A percentile compares a stretch with the other conserved stretches of the same genome.
phyloP scores from a whole-genome alignment of 2,888 invertebrate species.

The Sarcophaga subvicina region DNA sequence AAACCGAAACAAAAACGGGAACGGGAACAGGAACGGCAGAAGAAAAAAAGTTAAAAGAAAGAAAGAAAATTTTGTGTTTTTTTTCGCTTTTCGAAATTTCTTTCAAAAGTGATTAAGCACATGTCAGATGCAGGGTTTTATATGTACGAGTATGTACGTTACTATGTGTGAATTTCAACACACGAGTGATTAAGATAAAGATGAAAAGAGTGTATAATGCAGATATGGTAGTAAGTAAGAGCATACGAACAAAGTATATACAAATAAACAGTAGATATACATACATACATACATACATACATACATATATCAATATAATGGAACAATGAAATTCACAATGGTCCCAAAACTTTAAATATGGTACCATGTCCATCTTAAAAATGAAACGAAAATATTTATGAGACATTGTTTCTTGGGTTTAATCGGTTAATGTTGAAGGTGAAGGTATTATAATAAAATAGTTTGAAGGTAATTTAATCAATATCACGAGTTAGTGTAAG shows the following conservation, averaged over 20 bases:
- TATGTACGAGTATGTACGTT: conserved; percentile 58
- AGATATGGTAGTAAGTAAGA: conserved; percentile 48
- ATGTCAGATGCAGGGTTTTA: conserved; percentile 68
- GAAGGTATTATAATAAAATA: too few relatives aligned
- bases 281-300: background rate
- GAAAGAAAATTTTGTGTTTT: conserved; percentile 59
- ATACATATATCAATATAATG: background rate
- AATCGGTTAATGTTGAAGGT: too few relatives aligned
- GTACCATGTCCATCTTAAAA: too few relatives aligned
- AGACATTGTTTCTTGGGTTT: too few relatives aligned
- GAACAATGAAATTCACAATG: too few relatives aligned
- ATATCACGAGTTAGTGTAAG: too few relatives aligned
- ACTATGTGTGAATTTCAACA: conserved; percentile 67
- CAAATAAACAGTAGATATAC: background rate
- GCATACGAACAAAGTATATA: background rate
- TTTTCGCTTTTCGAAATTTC: conserved; percentile 66
- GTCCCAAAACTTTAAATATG: too few relatives aligned
- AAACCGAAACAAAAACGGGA: background rate
- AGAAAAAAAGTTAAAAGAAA: conserved; percentile 13
- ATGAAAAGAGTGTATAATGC: conserved; percentile 63
- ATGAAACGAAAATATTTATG: too few relatives aligned
- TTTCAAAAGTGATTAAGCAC: conserved; percentile 69
- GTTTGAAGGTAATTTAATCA: too few relatives aligned
- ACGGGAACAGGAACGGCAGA: background rate
- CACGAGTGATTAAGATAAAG: conserved; percentile 66